Percentiles rank a stretch among this genome's conserved stretches.
These are phyloP conservation scores for Paraescarpia echinospica DNA, from an alignment of 1,140 invertebrate genomes.

Conservation along the genomic window DNA sequence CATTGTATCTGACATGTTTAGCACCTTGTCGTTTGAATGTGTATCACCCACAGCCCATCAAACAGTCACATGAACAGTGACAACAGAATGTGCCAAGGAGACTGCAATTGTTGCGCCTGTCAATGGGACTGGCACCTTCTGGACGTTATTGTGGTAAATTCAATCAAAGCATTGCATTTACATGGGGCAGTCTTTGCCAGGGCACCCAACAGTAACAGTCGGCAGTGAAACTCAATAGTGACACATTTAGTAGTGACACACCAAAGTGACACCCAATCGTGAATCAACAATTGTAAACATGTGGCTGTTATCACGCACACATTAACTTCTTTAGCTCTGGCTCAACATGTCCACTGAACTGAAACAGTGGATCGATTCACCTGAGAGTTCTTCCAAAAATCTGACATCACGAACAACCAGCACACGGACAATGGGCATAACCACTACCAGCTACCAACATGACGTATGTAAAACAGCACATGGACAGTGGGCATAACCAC, in stretches of 20 bases:
- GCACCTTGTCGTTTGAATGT: background rate
- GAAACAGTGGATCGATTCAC: background rate
- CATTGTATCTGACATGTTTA: background rate
- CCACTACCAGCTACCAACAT: background rate
- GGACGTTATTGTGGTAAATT: background rate
- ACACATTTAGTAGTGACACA: too few species aligned
- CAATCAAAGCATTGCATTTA: background rate
- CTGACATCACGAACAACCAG: background rate
- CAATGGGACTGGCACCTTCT: background rate
- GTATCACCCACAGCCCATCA: background rate
- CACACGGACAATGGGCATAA: background rate
- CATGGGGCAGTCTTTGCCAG: too few species aligned
- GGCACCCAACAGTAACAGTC: background rate
- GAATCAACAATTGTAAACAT: background rate
- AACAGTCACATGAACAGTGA: background rate
- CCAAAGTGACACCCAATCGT: background rate
- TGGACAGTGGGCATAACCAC: background rate
- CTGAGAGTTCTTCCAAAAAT: background rate
- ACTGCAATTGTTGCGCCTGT: background rate
- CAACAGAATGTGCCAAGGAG: background rate
- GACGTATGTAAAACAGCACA: background rate
- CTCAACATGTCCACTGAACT: background rate
- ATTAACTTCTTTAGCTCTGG: background rate
- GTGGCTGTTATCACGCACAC: background rate
- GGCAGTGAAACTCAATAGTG: background rate